Percentiles rank a stretch among this genome's conserved stretches.
These are phyloP conservation scores for Geotrupes spiniger DNA, from an alignment of 2,888 invertebrate species.

Conservation along the genomic window DNA sequence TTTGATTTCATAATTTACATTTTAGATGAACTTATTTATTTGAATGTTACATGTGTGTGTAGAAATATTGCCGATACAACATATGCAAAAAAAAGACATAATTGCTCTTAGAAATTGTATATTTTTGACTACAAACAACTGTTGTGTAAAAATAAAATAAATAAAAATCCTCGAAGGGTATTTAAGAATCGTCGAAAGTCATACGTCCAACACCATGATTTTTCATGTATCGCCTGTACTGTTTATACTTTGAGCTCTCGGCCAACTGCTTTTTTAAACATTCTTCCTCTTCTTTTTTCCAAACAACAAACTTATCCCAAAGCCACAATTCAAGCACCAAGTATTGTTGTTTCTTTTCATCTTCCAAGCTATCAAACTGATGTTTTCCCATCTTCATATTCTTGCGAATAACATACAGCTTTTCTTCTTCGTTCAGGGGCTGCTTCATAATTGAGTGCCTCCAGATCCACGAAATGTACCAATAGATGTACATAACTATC, in stretches of 20 bases:
- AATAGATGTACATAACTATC: constrained; percentile 64
- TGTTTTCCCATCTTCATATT: constrained; percentile 69
- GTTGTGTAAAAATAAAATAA: constrained; percentile 2
- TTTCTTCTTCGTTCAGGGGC: constrained; percentile 79
- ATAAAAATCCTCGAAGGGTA: constrained; percentile 1
- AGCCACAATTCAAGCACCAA: constrained; percentile 78
- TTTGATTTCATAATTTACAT: no score
- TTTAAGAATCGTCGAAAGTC: constrained; percentile 82
- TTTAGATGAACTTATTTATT: no score
- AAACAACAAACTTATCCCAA: constrained; percentile 70
- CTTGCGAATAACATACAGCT: constrained; percentile 79
- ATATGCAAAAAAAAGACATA: neutral
- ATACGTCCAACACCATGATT: constrained; percentile 86
- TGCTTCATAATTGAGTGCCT: constrained; percentile 71
- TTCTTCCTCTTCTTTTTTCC: constrained; percentile 82
- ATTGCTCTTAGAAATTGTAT: no score
- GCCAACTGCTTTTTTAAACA: constrained; percentile 81
- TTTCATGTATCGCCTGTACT: constrained; percentile 86
- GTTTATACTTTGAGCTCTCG: constrained; percentile 83
- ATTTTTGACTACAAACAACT: neutral
- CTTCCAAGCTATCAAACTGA: constrained; percentile 72
- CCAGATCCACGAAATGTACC: constrained; percentile 81
- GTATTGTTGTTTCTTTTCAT: constrained; percentile 70
- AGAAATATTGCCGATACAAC: neutral
- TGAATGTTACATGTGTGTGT: no score